phyloP scores from a whole-genome alignment of 2,113 vertebrate species.

The Pedetes capensis region DNA sequence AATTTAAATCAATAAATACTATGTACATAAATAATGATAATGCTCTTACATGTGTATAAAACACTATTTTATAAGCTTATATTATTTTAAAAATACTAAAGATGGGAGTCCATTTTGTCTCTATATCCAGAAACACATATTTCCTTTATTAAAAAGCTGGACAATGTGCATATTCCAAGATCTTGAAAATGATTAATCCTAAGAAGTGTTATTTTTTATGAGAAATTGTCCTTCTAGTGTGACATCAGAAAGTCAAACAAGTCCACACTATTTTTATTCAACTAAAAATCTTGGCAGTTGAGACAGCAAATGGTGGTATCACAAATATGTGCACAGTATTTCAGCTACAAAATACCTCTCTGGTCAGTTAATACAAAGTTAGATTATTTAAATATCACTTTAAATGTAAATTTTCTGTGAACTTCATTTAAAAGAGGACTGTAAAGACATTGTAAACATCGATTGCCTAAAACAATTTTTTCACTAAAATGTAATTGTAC shows the following conservation, averaged over 20 bases:
- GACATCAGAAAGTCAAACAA: neutral
- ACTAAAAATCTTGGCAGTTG: neutral
- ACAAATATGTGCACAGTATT: neutral
- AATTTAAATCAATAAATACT: neutral
- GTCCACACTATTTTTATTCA: neutral
- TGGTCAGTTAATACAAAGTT: neutral
- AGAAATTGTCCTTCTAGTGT: neutral
- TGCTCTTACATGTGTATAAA: neutral
- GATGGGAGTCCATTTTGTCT: neutral
- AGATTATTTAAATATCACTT: neutral
- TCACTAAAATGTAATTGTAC: neutral
- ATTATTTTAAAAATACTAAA: constrained; percentile 1
- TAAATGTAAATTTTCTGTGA: neutral
- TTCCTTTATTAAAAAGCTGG: neutral
- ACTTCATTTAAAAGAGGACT: neutral
- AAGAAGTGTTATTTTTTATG: neutral
- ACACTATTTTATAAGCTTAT: neutral
- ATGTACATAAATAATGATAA: neutral
- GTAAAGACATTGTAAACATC: neutral
- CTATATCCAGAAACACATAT: neutral
- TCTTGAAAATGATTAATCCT: neutral
- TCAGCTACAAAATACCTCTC: neutral
- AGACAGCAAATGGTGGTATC: neutral
- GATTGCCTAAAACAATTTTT: neutral
- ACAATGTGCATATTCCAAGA: neutral